Evolutionary conservation across 2,113 vertebrate species (phyloP).

Genomic region (Rhinoderma darwinii): DNA sequence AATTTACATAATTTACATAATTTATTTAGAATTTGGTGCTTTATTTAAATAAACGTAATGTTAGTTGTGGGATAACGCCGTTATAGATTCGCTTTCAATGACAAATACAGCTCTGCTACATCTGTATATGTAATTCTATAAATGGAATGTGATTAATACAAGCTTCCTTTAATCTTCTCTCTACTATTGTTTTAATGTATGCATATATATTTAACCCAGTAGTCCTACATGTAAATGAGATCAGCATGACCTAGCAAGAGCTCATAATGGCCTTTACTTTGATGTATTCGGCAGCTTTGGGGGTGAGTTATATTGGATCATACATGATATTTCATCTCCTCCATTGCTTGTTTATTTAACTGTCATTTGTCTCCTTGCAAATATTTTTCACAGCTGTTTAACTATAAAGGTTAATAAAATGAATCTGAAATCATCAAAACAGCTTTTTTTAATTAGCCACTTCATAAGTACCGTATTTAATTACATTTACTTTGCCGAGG

Average conservation of each 20-base stretch:
- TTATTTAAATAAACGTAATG: no score
- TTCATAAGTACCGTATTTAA: slow-evolving; percentile 63
- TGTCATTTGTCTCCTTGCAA: slow-evolving; percentile 30
- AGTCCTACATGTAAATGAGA: not conserved
- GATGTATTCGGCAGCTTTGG: not conserved
- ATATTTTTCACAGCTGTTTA: slow-evolving; percentile 63
- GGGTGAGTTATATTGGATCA: not conserved
- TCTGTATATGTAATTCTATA: not conserved
- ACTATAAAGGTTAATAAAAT: slow-evolving; percentile 62
- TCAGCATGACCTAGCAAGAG: not conserved
- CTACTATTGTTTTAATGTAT: not conserved
- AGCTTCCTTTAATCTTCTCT: not conserved
- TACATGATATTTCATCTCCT: slow-evolving; percentile 11
- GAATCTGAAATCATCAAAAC: slow-evolving; percentile 62
- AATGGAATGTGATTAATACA: not conserved
- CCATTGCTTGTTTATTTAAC: slow-evolving; percentile 15
- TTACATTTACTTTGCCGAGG: slow-evolving; percentile 65
- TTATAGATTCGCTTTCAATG: not conserved
- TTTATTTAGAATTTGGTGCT: no score
- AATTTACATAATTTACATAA: no score
- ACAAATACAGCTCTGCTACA: not conserved
- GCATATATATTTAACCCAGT: not conserved
- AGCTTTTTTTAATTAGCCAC: slow-evolving; percentile 65
- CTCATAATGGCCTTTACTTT: not conserved
- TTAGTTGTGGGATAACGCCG: no score